Evolutionary conservation across 2,113 vertebrate genomes (phyloP), one percentile per base, ranked within the genome.

Genomic region (Sapayoa aenigma): DNA sequence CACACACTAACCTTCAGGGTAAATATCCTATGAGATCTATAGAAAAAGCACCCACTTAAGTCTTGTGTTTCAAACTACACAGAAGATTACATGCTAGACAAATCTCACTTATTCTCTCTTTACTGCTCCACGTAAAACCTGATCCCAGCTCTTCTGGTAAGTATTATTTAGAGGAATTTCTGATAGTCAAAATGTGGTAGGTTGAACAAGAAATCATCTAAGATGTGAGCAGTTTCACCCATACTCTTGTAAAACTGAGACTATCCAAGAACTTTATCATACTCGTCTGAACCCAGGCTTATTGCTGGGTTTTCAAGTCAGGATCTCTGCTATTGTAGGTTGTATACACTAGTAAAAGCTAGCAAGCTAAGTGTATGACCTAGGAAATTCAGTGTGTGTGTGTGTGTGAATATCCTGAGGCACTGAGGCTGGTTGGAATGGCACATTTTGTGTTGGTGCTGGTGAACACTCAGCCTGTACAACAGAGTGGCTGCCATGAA

Each of bases 391-490:
- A 81, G 14, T 9, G 30, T 55, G 39, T 55, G 35, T 55, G 39
- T 55, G 35, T 4, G 1, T 25, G 52, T 39, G 35, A 28, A 55
- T 9, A 18, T 52, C 50, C 23, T 9, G 55, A 33, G n/a, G 12
- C 47, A 49, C 27, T 0, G 1, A 24, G 47, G 33, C 18, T 3
- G 0, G 21, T 1, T 20, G 47, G 41, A 24, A 24, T 1, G 14
- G 65, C 52, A 14, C 14, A 49, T 52, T 14, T 60, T 31, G 5
- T 1, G 2, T 22, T 41, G 2, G 0, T 42, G 39, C 41, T n/a
- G 31, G 46, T 25, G 30, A 66, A 30, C 63, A 19, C 56, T 65
- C 27, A 15, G 30, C 35, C 25, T 60, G 65, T 23, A 5, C 41
- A 53, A 25, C 8, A 37, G 46, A 2, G 2, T 23, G 33, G 28